Percentiles rank a stretch among this genome's conserved stretches.
phyloP scores from a whole-genome alignment of 1,140 invertebrate species.

The Melipona quadrifasciata region DNA sequence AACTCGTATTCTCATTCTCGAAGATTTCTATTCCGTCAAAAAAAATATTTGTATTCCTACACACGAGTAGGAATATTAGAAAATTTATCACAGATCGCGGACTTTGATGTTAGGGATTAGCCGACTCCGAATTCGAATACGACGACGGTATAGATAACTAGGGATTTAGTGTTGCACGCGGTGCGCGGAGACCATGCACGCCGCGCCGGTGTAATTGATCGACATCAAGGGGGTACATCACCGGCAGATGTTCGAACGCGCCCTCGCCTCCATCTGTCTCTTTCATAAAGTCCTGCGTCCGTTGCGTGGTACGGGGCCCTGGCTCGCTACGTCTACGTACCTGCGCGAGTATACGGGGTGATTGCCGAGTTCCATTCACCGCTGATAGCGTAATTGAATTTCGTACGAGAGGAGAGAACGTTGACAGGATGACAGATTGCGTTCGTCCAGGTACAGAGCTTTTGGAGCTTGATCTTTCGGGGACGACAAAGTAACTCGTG shows the following conservation, averaged over 20 bases:
- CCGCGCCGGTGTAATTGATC: conserved; percentile 69
- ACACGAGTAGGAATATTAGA: not conserved
- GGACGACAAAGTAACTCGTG: not conserved
- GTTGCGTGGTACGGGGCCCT: conserved; percentile 26
- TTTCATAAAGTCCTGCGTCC: conserved; percentile 61
- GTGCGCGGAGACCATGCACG: conserved; percentile 19
- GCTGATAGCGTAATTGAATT: conserved; percentile 42
- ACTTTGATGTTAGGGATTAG: not conserved
- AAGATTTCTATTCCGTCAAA: no score
- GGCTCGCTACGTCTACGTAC: conserved; percentile 29
- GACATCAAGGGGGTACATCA: conserved; percentile 73
- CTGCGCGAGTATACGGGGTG: conserved; percentile 32
- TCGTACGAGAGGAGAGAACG: not conserved
- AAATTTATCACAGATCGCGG: no score
- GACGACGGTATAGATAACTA: conserved; percentile 14
- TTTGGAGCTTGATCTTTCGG: not conserved
- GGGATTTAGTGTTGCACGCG: conserved; percentile 13
- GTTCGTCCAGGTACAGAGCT: not conserved
- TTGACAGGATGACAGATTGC: conserved; percentile 32
- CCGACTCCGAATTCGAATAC: not conserved
- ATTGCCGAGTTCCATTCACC: conserved; percentile 15
- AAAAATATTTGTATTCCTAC: no score
- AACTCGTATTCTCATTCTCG: no score
- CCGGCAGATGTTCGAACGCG: conserved; percentile 73
- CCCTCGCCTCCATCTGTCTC: conserved; percentile 72